Conservation (phyloP, 1,140 invertebrate genomes). For the Periplaneta americana region DNA sequence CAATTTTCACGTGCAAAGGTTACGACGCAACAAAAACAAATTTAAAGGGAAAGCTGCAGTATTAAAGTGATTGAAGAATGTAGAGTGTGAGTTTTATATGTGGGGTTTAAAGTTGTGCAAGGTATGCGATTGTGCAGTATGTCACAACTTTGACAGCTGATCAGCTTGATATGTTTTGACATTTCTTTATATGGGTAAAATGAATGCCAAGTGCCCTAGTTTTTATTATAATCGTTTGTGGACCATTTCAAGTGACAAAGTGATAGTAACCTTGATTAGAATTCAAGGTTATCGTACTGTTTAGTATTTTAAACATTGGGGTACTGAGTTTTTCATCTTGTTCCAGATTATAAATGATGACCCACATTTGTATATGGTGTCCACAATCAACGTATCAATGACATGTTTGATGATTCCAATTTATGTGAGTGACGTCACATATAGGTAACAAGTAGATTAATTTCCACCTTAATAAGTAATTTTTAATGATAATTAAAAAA, state of each 20-base stretch:
- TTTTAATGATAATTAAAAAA: not conserved
- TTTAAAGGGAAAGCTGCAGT: not conserved
- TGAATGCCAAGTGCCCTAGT: not conserved
- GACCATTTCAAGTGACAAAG: not conserved
- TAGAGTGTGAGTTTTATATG: not conserved
- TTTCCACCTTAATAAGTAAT: not conserved
- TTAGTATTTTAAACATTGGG: not conserved
- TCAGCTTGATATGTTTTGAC: not conserved
- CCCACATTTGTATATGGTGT: constrained; percentile 4
- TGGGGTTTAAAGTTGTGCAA: not conserved
- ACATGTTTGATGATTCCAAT: constrained; percentile 18
- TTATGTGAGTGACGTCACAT: constrained; percentile 11
- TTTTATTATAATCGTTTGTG: not conserved
- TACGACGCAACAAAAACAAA: constrained; percentile 5
- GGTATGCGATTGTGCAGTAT: not conserved
- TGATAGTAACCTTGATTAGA: not conserved
- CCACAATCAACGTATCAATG: not conserved
- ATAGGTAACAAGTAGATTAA: not conserved
- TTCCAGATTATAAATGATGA: constrained; percentile 13
- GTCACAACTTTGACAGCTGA: not conserved
- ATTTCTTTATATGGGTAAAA: not conserved
- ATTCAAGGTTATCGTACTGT: not conserved
- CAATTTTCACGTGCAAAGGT: constrained; percentile 1
- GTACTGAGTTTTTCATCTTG: not conserved
- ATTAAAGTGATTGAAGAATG: not conserved